Evolutionary conservation across 2,113 vertebrate genomes (phyloP), one percentile per base, ranked within the genome.

Genomic region (Sisor rabdophorus): DNA sequence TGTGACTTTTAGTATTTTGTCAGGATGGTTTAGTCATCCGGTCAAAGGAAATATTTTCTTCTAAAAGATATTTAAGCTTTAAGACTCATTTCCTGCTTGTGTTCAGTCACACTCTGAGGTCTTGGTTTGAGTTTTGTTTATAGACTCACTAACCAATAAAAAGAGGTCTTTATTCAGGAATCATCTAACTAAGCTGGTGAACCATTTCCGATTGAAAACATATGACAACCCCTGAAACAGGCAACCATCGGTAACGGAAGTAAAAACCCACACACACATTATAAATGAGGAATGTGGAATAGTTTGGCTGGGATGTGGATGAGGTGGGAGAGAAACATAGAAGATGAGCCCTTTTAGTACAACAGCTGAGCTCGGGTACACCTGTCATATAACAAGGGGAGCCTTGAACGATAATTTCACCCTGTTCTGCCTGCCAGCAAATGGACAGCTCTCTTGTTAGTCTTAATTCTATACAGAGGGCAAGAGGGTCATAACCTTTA

Each of bases 361-460:
- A 75, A 86, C 91, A 91, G 89, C 89, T 91, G 90, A 75, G 74
- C 85, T 87, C 59, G 83, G 85, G 78, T 79, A 84, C 92, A 93
- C 90, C 91, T 92, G 89, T 89, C 79, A 59, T 84, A 83, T 86
- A 90, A 91, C 88, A 91, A 91, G 87, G 40, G 12, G 67, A 64
- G 79, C 64, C 81, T 89, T 87, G 81, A 84, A 75, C 77, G 78
- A 76, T 5, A 26, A 52, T 83, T 84, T 87, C 79, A 64, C 78
- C 84, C 84, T 74, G 68, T 56, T 67, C 67, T 82, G 81, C 87
- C 85, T 69, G 16, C 78, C 71, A 86, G 81, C 87, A 78, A 86
- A 85, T 84, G 86, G 81, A 82, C 80, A 56, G 75, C 24, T 77
- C 83, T 88, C 86, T 89, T 83, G 89, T 90, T 88, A 88, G 86